Conservation (phyloP, 2,797 vertebrate genomes). For the Hephaestus fuliginosus region DNA sequence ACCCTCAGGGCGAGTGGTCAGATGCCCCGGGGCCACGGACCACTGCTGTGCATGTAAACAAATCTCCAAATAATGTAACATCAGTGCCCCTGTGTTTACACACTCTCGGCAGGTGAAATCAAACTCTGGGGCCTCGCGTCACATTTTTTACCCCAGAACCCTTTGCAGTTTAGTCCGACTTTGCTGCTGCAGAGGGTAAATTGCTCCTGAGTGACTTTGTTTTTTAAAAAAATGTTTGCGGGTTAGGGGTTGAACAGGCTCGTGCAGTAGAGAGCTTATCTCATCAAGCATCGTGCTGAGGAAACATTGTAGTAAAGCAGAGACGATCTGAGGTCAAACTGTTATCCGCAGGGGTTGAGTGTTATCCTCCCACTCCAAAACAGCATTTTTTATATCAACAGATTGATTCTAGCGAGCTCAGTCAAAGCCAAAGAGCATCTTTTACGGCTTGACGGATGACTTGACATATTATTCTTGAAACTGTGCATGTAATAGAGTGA, state of each 20-base stretch:
- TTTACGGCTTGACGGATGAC: conserved; percentile 1
- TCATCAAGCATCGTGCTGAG: conserved; percentile 18
- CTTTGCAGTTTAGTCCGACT: neutral
- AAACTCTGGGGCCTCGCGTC: neutral
- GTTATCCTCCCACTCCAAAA: conserved; percentile 19
- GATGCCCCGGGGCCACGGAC: conserved; percentile 42
- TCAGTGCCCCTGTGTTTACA: conserved; percentile 3
- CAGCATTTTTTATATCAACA: conserved; percentile 16
- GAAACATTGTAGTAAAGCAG: conserved; percentile 22
- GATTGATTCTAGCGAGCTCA: conserved; percentile 5
- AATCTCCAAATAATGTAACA: conserved; percentile 33
- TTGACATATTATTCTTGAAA: conserved; percentile 10
- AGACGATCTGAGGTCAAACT: conserved; percentile 30
- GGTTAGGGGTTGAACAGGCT: conserved; percentile 25
- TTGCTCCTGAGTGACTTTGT: conserved; percentile 20
- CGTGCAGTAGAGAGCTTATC: conserved; percentile 22
- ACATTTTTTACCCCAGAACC: neutral
- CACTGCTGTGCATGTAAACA: conserved; percentile 52
- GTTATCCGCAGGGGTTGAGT: conserved; percentile 13
- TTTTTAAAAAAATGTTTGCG: conserved; percentile 9
- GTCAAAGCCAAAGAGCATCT: conserved; percentile 22
- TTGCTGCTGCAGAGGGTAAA: conserved; percentile 1
- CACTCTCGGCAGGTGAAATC: conserved; percentile 46
- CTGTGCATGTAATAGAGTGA: neutral
- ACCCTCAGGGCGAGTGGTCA: conserved; percentile 53